Evolutionary conservation across 1,140 invertebrate species (phyloP), one percentile per base, ranked within the genome.

Genomic region (Druon quercuslanigerum): DNA sequence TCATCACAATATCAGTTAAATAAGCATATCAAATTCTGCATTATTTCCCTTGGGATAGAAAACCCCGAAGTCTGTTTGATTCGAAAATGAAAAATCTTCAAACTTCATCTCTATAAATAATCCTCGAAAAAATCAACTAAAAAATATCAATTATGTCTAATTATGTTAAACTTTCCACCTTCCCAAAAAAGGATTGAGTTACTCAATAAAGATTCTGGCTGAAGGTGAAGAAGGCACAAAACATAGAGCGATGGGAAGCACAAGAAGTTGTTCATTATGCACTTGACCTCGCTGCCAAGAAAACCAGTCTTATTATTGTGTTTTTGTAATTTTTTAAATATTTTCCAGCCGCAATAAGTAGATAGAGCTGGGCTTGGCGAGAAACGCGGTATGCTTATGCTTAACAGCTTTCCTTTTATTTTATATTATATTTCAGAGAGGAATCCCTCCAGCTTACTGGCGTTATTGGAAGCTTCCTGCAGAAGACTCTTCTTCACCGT

Each of bases 341-440:
- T 40, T 66, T 66, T n/a, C 16, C 60, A 40, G 25, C 6, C 60
- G 33, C 60, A 40, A 66, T 66, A 66, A 66, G 60, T 14, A 66
- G 25, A 66, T 66, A 66, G 60, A 66, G 60, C 46, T 66, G 60
- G 25, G 33, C 25, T 66, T 40, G 46, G 25, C 25, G 12, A 40
- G 25, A 33, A 66, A 66, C 60, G 60, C 60, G 14, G 60, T 46
- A 46, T 11, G 25, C 25, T 33, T 25, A 66, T 66, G 20, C 57
- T 66, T 66, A 66, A 66, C 57, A 66, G 57, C 57, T 66, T 66
- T 66, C 57, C 57, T 33, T 33, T 33, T 33, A 33, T 66, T 66
- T 66, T 66, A 66, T 40, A 66, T 66, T 66, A 66, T 66, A 66
- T 66, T 66, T 40, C 57, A 66, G 57, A 66, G 57, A 66, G 20